Conservation (phyloP, 2,113 vertebrate genomes). For the Microtus pennsylvanicus region DNA sequence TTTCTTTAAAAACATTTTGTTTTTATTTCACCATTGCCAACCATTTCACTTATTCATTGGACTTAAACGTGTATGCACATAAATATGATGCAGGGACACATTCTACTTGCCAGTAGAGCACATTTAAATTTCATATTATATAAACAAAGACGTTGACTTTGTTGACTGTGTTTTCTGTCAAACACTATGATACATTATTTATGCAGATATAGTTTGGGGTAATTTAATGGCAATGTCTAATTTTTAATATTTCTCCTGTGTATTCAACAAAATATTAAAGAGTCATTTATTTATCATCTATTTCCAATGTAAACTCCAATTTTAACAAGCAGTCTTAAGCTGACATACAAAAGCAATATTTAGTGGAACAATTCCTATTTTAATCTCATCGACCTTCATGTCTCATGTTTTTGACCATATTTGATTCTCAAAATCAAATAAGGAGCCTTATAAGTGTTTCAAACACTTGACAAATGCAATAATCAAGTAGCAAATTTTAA, state of each 20-base stretch:
- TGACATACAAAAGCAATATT: not conserved
- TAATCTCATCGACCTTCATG: slow-evolving; percentile 79
- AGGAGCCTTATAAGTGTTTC: slow-evolving; percentile 80
- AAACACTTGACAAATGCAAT: slow-evolving; percentile 83
- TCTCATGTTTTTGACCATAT: slow-evolving; percentile 80
- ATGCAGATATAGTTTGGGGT: not conserved
- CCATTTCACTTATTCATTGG: not conserved
- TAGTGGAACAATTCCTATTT: slow-evolving; percentile 66
- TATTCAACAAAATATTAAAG: not conserved
- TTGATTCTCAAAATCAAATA: slow-evolving; percentile 82
- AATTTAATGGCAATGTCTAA: slow-evolving; percentile 20
- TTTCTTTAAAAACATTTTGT: not conserved
- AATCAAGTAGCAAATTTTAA: slow-evolving; percentile 84
- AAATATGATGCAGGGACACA: not conserved
- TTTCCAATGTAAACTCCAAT: not conserved
- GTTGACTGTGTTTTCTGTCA: not conserved
- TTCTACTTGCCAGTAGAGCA: not conserved
- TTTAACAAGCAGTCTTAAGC: not conserved
- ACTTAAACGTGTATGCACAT: not conserved
- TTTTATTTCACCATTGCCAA: not conserved
- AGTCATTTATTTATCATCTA: not conserved
- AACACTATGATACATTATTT: slow-evolving; percentile 23
- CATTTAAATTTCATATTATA: not conserved
- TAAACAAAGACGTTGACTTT: not conserved
- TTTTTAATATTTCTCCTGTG: not conserved